phyloP scores from a whole-genome alignment of 2,888 invertebrate genomes.

The Nasonia oneida region DNA sequence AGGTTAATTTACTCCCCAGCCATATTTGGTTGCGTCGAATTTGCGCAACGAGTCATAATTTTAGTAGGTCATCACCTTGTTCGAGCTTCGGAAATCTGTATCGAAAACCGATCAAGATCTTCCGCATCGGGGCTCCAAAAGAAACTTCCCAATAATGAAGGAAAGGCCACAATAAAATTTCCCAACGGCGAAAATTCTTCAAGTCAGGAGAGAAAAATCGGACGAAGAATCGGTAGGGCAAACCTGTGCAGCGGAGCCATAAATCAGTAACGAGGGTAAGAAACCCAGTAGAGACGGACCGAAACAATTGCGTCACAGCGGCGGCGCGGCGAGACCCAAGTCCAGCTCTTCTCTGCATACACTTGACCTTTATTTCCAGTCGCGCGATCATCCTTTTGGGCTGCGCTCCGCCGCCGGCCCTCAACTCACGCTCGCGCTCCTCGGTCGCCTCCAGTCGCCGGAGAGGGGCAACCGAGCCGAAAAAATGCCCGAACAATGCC shows the following conservation, averaged over 20 bases:
- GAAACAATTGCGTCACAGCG: slow-evolving; percentile 54
- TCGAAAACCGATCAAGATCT: not conserved
- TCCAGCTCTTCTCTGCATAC: slow-evolving; percentile 66
- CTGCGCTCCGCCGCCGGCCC: slow-evolving; percentile 63
- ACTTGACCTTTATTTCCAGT: slow-evolving; percentile 76
- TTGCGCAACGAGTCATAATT: not conserved
- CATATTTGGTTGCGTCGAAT: not conserved
- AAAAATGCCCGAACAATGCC: slow-evolving; percentile 72
- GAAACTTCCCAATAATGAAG: not conserved
- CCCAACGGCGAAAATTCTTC: slow-evolving; percentile 30
- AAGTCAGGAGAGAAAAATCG: slow-evolving; percentile 12
- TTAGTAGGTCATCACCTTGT: not conserved
- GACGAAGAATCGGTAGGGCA: slow-evolving; percentile 24
- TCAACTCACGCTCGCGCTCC: not conserved
- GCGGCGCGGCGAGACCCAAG: not conserved
- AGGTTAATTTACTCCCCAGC: not conserved
- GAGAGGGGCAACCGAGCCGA: slow-evolving; percentile 10
- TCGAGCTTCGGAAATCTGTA: not conserved
- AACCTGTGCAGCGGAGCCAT: slow-evolving; percentile 61
- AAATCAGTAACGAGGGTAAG: slow-evolving; percentile 62
- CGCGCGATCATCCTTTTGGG: slow-evolving; percentile 54
- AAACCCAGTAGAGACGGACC: slow-evolving; percentile 3
- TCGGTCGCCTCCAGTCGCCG: slow-evolving; percentile 32
- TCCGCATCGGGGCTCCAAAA: not conserved
- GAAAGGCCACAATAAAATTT: slow-evolving; percentile 12